Evolutionary conservation across 2,797 vertebrate genomes (phyloP), one percentile per base, ranked within the genome.

Genomic region (Peromyscus nudipes): DNA sequence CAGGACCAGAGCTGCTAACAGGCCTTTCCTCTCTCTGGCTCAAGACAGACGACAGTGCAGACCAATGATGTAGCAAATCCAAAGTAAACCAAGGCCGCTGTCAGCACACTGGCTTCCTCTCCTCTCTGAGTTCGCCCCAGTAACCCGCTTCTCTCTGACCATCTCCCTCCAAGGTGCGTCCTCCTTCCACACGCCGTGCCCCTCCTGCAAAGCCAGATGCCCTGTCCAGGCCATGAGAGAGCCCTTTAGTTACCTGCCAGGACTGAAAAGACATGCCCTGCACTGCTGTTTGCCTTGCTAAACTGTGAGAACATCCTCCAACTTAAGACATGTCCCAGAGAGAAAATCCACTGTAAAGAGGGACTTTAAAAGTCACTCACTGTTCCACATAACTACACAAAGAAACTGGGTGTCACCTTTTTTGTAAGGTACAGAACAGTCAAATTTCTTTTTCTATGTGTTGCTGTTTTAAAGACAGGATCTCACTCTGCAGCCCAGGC

Each of bases 81-180:
- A 57, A 37, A 91, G 57, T 49, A 67, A 55, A 62, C 5, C 37
- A 6, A n/a, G 21, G 52, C 37, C 49, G 9, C 52, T 57, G 60
- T 64, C 75, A 31, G 49, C 0, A 5, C 12, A 14, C 13, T 10
- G 16, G 49, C 27, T 79, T 69, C 60, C n/a, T 21, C 81, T 57
- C 9, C 62, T 19, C 76, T 67, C 43, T 31, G 12, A 92, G 77
- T 85, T 93, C 95, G 77, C 87, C 94, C 95, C 93, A 94, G 64
- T 85, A 96, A 96, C 83, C 83, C 0, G 4, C 43, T 52, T n/a
- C 96, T 97, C 97, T 93, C 93, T 64, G 82, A 95, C 62, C 89
- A 6, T 13, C 93, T 97, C 12, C 71, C 86, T 43, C 43, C 86
- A 95, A 27, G 12, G 25, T n/a, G 65, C 11, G 16, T 21, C 34